Evolutionary conservation across 1,140 invertebrate species (phyloP).

Genomic region (Bathynomus jamesi): DNA sequence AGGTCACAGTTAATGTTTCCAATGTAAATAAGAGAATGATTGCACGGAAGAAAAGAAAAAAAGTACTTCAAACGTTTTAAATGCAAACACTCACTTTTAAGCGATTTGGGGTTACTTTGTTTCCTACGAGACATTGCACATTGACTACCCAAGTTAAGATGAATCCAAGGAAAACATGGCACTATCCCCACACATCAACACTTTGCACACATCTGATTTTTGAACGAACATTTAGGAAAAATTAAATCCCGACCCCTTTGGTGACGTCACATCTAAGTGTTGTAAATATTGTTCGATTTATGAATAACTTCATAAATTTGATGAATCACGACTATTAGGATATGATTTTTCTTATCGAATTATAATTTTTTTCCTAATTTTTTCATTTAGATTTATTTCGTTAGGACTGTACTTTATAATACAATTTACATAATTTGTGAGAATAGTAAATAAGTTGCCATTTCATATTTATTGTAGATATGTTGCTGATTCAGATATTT

Average conservation of each 20-base stretch:
- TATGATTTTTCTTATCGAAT: neutral
- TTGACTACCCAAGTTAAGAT: slow-evolving; percentile 11
- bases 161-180: slow-evolving; percentile 17
- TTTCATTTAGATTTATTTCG: neutral
- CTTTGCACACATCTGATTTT: slow-evolving; percentile 26
- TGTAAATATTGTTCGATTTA: neutral
- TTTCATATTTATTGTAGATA: neutral
- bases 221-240: slow-evolving; percentile 14
- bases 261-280: slow-evolving; percentile 15
- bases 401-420: neutral
- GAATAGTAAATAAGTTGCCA: neutral
- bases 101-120: slow-evolving; percentile 58
- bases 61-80: no score
- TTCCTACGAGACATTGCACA: slow-evolving; percentile 55
- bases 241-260: slow-evolving; percentile 19
- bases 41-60: no score
- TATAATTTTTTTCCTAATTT: neutral
- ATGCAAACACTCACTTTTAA: slow-evolving; percentile 53
- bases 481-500: neutral
- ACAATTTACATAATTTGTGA: no score
- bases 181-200: slow-evolving; percentile 19
- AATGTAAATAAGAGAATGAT: no score
- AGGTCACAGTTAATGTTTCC: neutral
- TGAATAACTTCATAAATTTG: neutral
- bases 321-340: neutral